Evolutionary conservation across 2,888 invertebrate species (phyloP), one percentile per base, ranked within the genome.

Genomic region (Perizoma flavofasciatum): DNA sequence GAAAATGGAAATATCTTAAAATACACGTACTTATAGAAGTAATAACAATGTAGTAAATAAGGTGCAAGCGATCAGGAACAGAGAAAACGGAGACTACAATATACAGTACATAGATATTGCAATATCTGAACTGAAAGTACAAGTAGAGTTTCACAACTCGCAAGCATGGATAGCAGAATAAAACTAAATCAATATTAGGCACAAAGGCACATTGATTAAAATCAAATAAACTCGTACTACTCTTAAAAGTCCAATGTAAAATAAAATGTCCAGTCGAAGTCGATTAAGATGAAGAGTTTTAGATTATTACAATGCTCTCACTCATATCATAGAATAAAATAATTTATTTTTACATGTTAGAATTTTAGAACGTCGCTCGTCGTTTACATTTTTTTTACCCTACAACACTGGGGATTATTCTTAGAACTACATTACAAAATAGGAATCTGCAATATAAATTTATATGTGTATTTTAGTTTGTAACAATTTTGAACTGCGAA

Each of bases 371-470:
- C 72, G 68, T 75, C 75, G 49, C 61, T 56, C 67, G 22, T 52
- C 53, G 56, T 56, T 73, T 55, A 66, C 55, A 62, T 56, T 61
- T 58, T 52, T 46, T 53, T 49, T 58, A 61, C 22, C 67, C 61
- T 71, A 67, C 69, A 70, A 73, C 70, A 72, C 75, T 76, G 78
- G 79, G 79, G 78, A 77, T 86, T 84, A 86, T 81, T 75, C 89
- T 89, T 89, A 89, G 62, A 85, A 72, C 85, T 89, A 89, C 69
- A 73, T 82, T 85, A 88, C 75, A 88, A 88, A 87, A 87, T 85
- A 91, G 90, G 91, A 91, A 91, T 91, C 91, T 91, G 91, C 91
- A 91, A 91, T 90, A 85, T 83, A 81, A 78, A 5, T 61, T 73
- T 52, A 69, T 65, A 70, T 68, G 64, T 73, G 56, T 57, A 51